phyloP scores from a whole-genome alignment of 2,113 vertebrate species.

The Callopanchax toddi region DNA sequence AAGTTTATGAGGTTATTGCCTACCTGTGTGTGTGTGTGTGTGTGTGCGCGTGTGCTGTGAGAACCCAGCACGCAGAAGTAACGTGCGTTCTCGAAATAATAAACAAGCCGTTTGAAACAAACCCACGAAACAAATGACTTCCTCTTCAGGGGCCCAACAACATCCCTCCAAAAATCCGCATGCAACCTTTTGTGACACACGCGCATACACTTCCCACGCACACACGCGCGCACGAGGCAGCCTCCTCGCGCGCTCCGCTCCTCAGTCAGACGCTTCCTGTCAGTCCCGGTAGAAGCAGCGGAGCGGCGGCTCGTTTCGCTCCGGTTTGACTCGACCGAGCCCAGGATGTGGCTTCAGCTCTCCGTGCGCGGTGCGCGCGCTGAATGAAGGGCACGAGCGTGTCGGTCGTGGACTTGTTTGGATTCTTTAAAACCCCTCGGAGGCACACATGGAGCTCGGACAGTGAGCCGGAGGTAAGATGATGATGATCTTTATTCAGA shows the following conservation, averaged over 20 bases:
- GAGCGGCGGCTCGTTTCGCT: constrained; percentile 7
- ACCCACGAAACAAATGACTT: constrained; percentile 62
- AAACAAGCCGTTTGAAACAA: constrained; percentile 47
- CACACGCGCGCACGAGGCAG: not conserved
- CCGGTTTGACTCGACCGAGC: not conserved
- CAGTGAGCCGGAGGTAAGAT: constrained; percentile 63
- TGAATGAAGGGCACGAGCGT: constrained; percentile 59
- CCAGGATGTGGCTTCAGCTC: constrained; percentile 68
- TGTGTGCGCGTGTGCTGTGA: not conserved
- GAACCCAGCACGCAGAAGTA: not conserved
- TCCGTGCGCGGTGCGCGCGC: constrained; percentile 11
- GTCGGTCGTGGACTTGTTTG: constrained; percentile 9
- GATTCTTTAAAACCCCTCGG: constrained; percentile 4
- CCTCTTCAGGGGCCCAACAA: constrained; percentile 42
- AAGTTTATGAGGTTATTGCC: no score
- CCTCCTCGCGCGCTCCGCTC: constrained; percentile 49
- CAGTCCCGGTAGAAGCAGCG: constrained; percentile 41
- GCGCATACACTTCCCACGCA: constrained; percentile 9
- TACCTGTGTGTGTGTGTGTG: no score
- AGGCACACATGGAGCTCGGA: constrained; percentile 47
- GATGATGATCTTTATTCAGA: not conserved
- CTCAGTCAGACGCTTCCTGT: constrained; percentile 77
- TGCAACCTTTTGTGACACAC: constrained; percentile 27
- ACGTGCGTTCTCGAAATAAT: constrained; percentile 8
- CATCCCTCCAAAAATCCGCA: constrained; percentile 60